These are phyloP conservation scores for Babyrousa celebensis DNA, from an alignment of 2,797 vertebrate genomes.

Conservation along the genomic window DNA sequence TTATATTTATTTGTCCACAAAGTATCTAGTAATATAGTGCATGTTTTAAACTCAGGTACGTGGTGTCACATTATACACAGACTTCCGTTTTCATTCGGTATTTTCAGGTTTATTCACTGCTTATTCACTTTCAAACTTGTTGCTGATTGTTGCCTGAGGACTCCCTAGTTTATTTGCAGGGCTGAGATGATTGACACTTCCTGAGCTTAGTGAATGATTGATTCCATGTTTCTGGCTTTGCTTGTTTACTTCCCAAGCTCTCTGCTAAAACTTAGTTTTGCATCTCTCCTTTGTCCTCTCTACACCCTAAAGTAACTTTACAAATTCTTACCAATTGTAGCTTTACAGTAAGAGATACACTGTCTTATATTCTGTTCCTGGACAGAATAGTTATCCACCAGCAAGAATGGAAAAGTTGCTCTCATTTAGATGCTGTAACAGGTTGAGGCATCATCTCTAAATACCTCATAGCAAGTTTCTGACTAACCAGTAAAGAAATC, in stretches of 20 bases:
- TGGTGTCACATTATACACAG: neutral
- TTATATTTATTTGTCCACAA: neutral
- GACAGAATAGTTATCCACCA: neutral
- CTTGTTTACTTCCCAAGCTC: neutral
- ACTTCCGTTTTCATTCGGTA: neutral
- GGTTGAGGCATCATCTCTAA: neutral
- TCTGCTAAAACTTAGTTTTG: neutral
- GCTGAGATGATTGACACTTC: neutral
- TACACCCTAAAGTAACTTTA: neutral
- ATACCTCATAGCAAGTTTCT: neutral
- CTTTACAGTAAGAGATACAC: neutral
- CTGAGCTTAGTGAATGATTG: neutral
- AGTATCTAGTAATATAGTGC: neutral
- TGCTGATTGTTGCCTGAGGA: neutral
- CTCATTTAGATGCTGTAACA: neutral
- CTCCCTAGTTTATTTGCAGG: neutral
- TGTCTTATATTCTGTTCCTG: neutral
- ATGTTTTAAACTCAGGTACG: slow-evolving; percentile 10
- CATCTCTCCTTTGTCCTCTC: slow-evolving; percentile 10
- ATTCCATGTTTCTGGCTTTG: neutral
- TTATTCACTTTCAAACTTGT: neutral
- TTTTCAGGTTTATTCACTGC: neutral
- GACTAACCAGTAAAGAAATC: slow-evolving; percentile 23
- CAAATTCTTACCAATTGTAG: neutral
- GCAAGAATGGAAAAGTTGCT: neutral